Percentiles rank a stretch among this genome's conserved stretches.
These are phyloP conservation scores for Proterorhinus semilunaris DNA, from an alignment of 2,113 vertebrate genomes.

Conservation along the genomic window DNA sequence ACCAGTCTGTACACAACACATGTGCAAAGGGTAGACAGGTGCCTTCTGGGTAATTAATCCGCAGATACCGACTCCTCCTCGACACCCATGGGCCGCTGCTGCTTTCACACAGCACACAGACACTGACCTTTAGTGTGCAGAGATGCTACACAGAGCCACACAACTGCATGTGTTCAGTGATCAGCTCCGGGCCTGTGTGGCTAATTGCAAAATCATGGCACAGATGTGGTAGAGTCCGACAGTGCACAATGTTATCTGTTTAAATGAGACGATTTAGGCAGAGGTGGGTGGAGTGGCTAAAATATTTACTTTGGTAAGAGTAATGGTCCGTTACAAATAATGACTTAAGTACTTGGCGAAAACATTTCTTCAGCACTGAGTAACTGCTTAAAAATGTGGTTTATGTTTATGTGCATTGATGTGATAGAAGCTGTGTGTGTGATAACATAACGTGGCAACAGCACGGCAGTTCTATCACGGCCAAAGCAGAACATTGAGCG, in stretches of 20 bases:
- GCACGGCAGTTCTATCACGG: too few species aligned
- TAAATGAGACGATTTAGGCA: not conserved
- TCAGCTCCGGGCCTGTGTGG: conserved; percentile 23
- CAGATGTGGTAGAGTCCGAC: conserved; percentile 15
- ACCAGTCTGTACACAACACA: conserved; percentile 28
- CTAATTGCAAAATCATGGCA: conserved; percentile 39
- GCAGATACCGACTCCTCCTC: conserved; percentile 46
- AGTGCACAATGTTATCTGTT: conserved; percentile 28
- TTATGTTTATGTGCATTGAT: too few species aligned
- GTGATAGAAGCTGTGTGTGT: too few species aligned
- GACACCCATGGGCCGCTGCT: conserved; percentile 33
- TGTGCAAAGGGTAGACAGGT: conserved; percentile 56
- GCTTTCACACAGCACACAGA: conserved; percentile 13
- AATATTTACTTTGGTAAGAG: too few species aligned
- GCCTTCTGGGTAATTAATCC: conserved; percentile 63
- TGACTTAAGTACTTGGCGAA: too few species aligned
- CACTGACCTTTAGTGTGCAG: conserved; percentile 34
- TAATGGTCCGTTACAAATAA: too few species aligned
- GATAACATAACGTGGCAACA: too few species aligned
- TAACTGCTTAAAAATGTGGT: too few species aligned
- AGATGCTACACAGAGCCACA: conserved; percentile 6
- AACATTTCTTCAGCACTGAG: too few species aligned
- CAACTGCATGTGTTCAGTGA: not conserved
- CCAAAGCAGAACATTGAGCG: too few species aligned
- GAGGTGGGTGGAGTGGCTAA: too few species aligned